These are phyloP conservation scores for Lasioglossum baleicum DNA, from an alignment of 1,140 invertebrate genomes.

Conservation along the genomic window DNA sequence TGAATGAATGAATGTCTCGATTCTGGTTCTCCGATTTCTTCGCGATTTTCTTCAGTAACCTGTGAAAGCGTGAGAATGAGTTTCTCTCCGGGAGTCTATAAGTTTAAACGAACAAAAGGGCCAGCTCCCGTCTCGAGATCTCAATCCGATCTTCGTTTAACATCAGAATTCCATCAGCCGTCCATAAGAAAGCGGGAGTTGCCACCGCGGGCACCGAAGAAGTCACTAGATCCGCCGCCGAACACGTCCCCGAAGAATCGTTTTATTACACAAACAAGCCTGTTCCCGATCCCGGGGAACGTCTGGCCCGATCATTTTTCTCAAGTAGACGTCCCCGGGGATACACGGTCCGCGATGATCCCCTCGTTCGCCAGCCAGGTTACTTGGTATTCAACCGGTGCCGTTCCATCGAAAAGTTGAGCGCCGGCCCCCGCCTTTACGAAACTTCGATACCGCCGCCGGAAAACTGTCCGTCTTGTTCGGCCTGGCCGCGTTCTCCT, in stretches of 20 bases:
- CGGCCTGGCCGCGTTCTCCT: constrained; percentile 31
- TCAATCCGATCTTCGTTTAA: background rate
- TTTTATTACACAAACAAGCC: constrained; percentile 7
- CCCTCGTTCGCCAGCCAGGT: constrained; percentile 26
- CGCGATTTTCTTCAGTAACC: no score
- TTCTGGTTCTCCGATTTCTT: no score
- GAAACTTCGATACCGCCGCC: constrained; percentile 65
- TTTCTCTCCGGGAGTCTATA: no score
- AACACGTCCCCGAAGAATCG: constrained; percentile 26
- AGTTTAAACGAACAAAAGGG: no score
- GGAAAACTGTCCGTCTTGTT: constrained; percentile 67
- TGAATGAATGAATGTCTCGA: no score
- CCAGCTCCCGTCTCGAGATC: no score
- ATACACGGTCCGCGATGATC: constrained; percentile 33
- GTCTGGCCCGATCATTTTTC: constrained; percentile 19
- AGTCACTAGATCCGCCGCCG: background rate
- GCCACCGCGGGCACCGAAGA: background rate
- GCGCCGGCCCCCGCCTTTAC: constrained; percentile 34
- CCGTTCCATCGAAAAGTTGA: constrained; percentile 70
- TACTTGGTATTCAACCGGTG: constrained; percentile 70
- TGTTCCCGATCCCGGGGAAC: background rate
- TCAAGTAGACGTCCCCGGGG: constrained; percentile 41
- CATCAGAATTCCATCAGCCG: background rate
- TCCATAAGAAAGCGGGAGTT: background rate
- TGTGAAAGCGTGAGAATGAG: no score